Evolutionary conservation across 2,113 vertebrate species (phyloP).

Genomic region (Talpa occidentalis): DNA sequence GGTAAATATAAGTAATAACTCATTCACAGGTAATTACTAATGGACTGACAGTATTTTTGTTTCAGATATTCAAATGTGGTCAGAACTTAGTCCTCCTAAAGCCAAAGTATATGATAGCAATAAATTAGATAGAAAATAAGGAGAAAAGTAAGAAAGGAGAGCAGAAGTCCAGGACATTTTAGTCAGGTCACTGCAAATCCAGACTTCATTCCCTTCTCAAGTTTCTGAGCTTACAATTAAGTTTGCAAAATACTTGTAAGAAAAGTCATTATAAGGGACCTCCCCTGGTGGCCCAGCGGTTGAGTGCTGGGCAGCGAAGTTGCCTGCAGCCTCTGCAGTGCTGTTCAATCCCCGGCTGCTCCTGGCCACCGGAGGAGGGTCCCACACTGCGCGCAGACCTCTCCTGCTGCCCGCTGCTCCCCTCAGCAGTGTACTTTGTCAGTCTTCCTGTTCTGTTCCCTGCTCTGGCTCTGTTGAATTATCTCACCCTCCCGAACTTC

Average conservation of each 20-base stretch:
- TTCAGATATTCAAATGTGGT: not conserved
- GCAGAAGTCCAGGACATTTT: not conserved
- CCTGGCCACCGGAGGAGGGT: too few relatives aligned
- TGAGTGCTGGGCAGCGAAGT: too few relatives aligned
- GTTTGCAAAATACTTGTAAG: not conserved
- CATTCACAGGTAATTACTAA: not conserved
- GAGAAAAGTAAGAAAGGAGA: not conserved
- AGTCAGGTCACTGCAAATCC: not conserved
- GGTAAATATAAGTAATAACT: not conserved
- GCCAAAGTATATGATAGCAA: not conserved
- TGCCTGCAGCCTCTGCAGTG: too few relatives aligned
- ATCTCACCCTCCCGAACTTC: too few relatives aligned
- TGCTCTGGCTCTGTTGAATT: too few relatives aligned
- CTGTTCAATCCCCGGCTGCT: too few relatives aligned
- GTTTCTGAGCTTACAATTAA: not conserved
- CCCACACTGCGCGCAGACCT: too few relatives aligned
- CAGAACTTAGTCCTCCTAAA: not conserved
- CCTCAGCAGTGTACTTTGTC: too few relatives aligned
- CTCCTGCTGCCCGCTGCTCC: too few relatives aligned
- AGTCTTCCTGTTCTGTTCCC: too few relatives aligned
- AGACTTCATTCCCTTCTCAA: not conserved
- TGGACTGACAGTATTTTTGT: not conserved
- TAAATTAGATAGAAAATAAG: not conserved
- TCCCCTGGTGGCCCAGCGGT: too few relatives aligned
- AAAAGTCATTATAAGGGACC: not conserved